A percentile compares a stretch with the other conserved stretches of the same genome.
Evolutionary conservation across 2,888 invertebrate species (phyloP).

Genomic region (Lithophane semibrunnea): DNA sequence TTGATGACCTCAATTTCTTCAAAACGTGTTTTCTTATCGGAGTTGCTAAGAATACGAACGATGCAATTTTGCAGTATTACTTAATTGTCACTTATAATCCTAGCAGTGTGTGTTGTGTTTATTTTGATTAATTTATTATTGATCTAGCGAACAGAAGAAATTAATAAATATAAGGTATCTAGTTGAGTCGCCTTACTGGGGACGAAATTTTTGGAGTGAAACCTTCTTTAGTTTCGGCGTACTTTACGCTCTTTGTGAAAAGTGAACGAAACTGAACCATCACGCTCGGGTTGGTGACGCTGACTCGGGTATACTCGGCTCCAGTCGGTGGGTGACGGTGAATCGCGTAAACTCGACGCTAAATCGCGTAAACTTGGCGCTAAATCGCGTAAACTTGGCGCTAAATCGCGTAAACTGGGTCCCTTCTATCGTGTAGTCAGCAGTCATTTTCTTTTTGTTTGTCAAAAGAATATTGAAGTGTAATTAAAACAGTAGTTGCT

Average conservation of each 20-base stretch:
- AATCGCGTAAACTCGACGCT: not conserved
- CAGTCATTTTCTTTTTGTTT: not conserved
- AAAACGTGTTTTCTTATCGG: slow-evolving; percentile 20
- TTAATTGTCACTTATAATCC: slow-evolving; percentile 4
- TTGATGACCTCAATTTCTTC: slow-evolving; percentile 21
- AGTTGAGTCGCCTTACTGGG: no score
- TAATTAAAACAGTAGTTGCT: not conserved
- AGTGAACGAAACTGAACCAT: no score
- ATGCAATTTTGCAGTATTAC: slow-evolving; percentile 5
- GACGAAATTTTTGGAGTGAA: no score
- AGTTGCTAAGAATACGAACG: not conserved
- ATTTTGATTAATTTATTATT: not conserved
- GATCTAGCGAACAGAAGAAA: not conserved
- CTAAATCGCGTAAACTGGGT: not conserved
- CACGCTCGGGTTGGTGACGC: not conserved
- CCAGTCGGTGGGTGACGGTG: not conserved
- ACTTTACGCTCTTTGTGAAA: no score
- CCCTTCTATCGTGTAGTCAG: not conserved
- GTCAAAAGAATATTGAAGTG: not conserved
- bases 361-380: not conserved
- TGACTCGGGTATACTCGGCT: not conserved
- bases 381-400: not conserved
- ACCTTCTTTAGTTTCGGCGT: no score
- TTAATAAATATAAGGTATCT: not conserved
- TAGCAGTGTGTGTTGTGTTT: not conserved